Evolutionary conservation across 2,113 vertebrate genomes (phyloP).

Genomic region (Mohoua ochrocephala): DNA sequence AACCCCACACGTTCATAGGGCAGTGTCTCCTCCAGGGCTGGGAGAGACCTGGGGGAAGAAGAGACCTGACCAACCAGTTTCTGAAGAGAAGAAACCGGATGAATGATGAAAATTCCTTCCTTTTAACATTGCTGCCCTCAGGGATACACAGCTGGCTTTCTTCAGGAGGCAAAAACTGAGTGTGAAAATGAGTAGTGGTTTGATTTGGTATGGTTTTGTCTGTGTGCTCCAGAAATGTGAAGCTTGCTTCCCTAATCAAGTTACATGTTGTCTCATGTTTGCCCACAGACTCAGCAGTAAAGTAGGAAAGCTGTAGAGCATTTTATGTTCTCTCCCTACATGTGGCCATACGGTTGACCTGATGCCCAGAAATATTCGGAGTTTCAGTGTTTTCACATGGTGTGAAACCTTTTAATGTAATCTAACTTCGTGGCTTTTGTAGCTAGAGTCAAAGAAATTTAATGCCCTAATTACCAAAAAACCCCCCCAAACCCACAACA

Average conservation of each 20-base stretch:
- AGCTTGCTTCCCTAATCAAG: background rate
- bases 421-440: background rate
- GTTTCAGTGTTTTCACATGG: background rate
- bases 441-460: background rate
- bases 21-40: background rate
- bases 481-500: background rate
- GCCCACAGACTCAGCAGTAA: background rate
- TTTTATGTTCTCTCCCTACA: fast-evolving
- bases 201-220: background rate
- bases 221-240: background rate
- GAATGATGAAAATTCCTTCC: background rate
- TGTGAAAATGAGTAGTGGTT: background rate
- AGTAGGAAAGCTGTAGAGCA: background rate
- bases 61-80: background rate
- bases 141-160: background rate
- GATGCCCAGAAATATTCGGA: background rate
- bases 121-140: background rate
- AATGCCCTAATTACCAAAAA: background rate
- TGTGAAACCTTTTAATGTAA: background rate
- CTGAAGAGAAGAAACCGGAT: background rate
- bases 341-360: background rate
- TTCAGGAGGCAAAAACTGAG: background rate
- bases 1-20: background rate
- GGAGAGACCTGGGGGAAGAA: background rate
- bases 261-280: background rate